Conservation (phyloP, 2,113 vertebrate genomes). For the Pelecanoides urinatrix region DNA sequence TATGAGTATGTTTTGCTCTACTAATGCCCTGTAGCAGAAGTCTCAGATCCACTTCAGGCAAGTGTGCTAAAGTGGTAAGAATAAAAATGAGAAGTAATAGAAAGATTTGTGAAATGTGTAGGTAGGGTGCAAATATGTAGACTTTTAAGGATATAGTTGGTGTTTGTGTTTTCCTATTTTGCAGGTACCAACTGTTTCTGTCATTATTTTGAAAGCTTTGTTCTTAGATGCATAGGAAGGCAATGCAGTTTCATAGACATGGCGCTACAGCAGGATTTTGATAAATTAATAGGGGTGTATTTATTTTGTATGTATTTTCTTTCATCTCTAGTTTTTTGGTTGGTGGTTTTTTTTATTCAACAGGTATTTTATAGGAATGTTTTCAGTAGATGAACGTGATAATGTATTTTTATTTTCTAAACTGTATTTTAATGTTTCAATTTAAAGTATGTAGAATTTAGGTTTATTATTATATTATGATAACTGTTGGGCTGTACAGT, state of each 20-base stretch:
- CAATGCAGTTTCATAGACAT: rapidly evolving
- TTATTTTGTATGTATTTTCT: not conserved
- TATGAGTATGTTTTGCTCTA: not conserved
- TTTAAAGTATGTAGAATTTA: not conserved
- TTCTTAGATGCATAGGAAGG: not conserved
- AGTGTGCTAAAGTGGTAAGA: not conserved
- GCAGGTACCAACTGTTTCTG: not conserved
- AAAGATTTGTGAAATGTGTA: not conserved
- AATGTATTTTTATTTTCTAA: not conserved
- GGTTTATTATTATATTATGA: not conserved
- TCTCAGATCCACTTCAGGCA: not conserved
- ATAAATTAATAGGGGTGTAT: rapidly evolving
- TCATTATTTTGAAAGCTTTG: not conserved
- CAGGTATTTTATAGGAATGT: not conserved
- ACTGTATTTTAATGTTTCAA: not conserved
- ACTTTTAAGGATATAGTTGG: not conserved
- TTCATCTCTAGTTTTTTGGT: rapidly evolving
- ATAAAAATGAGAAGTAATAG: not conserved
- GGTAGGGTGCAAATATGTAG: rapidly evolving
- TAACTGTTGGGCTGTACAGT: rapidly evolving
- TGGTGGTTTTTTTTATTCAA: not conserved
- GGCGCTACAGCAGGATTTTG: not conserved
- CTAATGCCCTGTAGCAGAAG: not conserved
- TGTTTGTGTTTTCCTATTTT: not conserved
- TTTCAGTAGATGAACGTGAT: not conserved